These are phyloP conservation scores for Akabosia matsudoensis DNA, from an alignment of 1,140 invertebrate species.

Conservation along the genomic window DNA sequence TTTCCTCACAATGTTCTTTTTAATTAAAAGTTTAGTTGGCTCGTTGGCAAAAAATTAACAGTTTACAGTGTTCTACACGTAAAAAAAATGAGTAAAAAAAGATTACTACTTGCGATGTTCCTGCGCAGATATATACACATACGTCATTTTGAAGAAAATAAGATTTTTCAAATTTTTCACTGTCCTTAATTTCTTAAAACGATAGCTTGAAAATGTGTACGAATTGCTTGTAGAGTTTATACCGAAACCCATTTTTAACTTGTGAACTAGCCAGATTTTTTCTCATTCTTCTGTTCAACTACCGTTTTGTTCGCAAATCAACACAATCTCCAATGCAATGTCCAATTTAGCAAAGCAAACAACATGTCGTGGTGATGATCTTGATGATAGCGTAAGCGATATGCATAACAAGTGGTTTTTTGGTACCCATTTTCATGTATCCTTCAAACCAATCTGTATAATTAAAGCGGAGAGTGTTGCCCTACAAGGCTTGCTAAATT, in stretches of 20 bases:
- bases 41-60: too few relatives aligned
- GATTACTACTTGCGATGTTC: neutral
- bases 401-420: neutral
- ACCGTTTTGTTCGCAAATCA: neutral
- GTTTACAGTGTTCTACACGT: neutral
- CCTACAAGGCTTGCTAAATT: neutral
- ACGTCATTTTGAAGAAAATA: too few relatives aligned
- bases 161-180: too few relatives aligned
- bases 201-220: too few relatives aligned
- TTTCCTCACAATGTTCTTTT: too few relatives aligned
- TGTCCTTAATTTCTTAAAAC: too few relatives aligned
- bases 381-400: neutral
- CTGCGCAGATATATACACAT: neutral
- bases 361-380: neutral
- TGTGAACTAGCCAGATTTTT: neutral
- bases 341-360: neutral
- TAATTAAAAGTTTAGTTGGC: too few relatives aligned
- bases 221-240: too few relatives aligned
- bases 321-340: neutral
- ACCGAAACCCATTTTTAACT: too few relatives aligned
- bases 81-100: neutral
- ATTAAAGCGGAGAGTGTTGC: neutral
- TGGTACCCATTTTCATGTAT: neutral
- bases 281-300: neutral
- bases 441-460: neutral